These are phyloP conservation scores for Pachyseris speciosa DNA, from an alignment of 64 coral and sea anemone genomes.

Conservation along the genomic window DNA sequence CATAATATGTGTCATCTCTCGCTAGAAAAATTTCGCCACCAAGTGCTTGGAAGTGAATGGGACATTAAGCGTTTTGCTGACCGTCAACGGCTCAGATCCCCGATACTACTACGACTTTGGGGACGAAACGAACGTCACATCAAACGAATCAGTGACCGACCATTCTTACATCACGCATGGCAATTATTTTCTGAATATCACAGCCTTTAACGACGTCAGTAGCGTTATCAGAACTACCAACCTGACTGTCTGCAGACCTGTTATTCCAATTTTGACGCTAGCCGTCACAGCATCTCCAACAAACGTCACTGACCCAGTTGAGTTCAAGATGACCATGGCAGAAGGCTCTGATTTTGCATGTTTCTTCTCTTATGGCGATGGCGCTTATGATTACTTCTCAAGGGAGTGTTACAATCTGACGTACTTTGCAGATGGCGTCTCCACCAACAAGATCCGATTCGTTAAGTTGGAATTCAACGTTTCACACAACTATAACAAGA, in stretches of 20 bases:
- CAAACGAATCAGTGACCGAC: neutral
- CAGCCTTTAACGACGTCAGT: constrained; percentile 56
- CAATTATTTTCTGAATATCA: constrained; percentile 19
- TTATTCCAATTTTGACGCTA: constrained; percentile 26
- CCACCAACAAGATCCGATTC: constrained; percentile 61
- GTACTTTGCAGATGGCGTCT: constrained; percentile 65
- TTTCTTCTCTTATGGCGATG: constrained; percentile 44
- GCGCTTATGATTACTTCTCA: neutral
- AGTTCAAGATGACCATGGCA: constrained; percentile 17
- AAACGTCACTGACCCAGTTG: constrained; percentile 27
- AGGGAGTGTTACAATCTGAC: constrained; percentile 30
- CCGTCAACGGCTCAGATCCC: constrained; percentile 55
- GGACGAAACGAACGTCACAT: constrained; percentile 3
- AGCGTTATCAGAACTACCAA: neutral
- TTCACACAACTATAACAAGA: constrained; percentile 26
- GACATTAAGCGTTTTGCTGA: neutral
- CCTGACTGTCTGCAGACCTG: constrained; percentile 64
- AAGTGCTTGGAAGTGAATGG: constrained; percentile 70
- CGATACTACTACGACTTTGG: constrained; percentile 39
- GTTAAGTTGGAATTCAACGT: constrained; percentile 28
- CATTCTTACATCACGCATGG: constrained; percentile 15
- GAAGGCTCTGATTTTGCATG: constrained; percentile 84
- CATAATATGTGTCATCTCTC: neutral
- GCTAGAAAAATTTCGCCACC: neutral
- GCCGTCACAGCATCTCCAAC: constrained; percentile 17